A percentile compares a stretch with the other conserved stretches of the same genome.
Conservation (phyloP, 2,888 invertebrate genomes). For the Protophormia terraenovae region DNA sequence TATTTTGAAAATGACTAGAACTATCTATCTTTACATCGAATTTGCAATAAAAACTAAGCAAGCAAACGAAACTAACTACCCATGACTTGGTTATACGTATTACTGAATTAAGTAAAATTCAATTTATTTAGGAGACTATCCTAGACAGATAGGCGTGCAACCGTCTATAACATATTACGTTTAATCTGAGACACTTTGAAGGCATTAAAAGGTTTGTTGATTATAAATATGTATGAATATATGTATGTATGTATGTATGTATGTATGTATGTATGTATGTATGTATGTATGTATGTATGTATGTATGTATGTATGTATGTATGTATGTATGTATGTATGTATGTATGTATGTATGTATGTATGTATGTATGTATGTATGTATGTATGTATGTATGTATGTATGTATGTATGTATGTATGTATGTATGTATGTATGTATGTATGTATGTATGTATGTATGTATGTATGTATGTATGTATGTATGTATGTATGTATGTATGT, state of each 20-base stretch:
- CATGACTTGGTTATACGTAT: slow-evolving; percentile 27
- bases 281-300: too few species aligned
- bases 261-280: too few species aligned
- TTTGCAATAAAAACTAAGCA: not conserved
- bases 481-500: too few species aligned
- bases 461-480: too few species aligned
- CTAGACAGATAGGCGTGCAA: not conserved
- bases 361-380: too few species aligned
- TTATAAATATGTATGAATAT: slow-evolving; percentile 36
- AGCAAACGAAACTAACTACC: not conserved
- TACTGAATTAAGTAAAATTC: not conserved
- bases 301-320: too few species aligned
- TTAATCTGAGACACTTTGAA: slow-evolving; percentile 57
- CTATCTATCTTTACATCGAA: not conserved
- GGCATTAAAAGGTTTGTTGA: slow-evolving; percentile 56
- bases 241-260: not conserved
- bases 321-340: too few species aligned
- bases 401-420: too few species aligned
- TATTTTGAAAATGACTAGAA: not conserved
- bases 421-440: too few species aligned
- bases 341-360: too few species aligned
- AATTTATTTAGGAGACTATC: not conserved
- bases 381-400: too few species aligned
- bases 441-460: too few species aligned
- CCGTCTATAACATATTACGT: slow-evolving; percentile 56